A percentile compares a stretch with the other conserved stretches of the same genome.
Evolutionary conservation across 2,888 invertebrate species (phyloP).

Genomic region (Tyria jacobaeae): DNA sequence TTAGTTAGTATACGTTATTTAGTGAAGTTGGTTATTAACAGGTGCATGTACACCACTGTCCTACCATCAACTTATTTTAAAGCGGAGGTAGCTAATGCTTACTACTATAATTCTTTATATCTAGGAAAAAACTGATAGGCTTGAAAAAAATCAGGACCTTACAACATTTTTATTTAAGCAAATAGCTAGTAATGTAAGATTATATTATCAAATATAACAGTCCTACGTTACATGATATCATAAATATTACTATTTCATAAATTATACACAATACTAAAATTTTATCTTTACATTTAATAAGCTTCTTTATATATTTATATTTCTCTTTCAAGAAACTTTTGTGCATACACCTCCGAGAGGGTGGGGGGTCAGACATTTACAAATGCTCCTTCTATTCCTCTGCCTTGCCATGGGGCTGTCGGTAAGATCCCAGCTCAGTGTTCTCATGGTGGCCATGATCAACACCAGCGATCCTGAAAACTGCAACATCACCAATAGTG

Average conservation of each 20-base stretch:
- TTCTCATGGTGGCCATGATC: constrained; percentile 41
- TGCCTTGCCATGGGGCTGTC: constrained; percentile 15
- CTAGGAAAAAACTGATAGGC: background rate
- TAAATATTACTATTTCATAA: no score
- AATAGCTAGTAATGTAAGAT: no score
- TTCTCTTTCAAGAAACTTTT: background rate
- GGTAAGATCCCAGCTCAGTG: constrained; percentile 37
- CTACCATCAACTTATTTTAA: background rate
- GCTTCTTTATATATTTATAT: background rate
- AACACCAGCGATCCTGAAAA: background rate
- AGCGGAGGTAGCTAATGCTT: background rate
- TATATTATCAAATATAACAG: no score
- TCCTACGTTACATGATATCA: no score
- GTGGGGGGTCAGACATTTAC: constrained; percentile 6
- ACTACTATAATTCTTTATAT: background rate
- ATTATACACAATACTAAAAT: no score
- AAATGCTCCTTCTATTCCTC: constrained; percentile 2
- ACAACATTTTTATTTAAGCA: no score
- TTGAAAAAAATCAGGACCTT: background rate
- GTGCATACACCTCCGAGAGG: background rate
- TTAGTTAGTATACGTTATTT: no score
- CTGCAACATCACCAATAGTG: background rate
- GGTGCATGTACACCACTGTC: no score
- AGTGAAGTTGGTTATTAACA: background rate
- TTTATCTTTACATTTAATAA: no score